Evolutionary conservation across 2,113 vertebrate genomes (phyloP).

Genomic region (Columba livia): DNA sequence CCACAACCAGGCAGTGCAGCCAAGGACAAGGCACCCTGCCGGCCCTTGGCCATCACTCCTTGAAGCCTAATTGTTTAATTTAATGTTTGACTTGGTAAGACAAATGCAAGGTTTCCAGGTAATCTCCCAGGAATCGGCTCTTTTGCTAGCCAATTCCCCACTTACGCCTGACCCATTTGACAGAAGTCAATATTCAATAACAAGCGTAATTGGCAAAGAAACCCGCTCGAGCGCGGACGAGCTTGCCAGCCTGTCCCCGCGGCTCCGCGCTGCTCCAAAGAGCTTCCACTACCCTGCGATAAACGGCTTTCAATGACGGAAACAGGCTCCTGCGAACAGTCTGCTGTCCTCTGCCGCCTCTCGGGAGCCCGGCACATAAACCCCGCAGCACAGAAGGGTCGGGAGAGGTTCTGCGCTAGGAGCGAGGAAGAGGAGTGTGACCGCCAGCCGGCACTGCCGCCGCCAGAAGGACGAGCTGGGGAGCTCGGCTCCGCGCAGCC

Average conservation of each 20-base stretch:
- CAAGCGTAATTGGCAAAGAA: constrained; percentile 32
- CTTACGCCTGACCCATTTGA: neutral
- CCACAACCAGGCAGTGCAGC: neutral
- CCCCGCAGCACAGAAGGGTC: neutral
- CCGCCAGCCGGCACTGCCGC: neutral
- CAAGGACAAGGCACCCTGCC: neutral
- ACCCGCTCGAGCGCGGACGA: neutral
- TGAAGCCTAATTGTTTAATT: constrained; percentile 2
- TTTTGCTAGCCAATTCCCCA: neutral
- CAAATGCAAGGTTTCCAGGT: constrained; percentile 27
- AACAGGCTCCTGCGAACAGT: neutral
- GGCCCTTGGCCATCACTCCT: neutral
- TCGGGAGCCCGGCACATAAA: neutral
- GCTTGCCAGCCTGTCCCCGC: neutral
- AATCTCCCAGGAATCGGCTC: neutral
- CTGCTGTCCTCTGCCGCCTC: neutral
- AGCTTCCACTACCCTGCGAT: neutral
- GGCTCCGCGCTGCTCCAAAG: neutral
- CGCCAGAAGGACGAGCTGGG: neutral
- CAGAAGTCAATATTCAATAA: constrained; percentile 24
- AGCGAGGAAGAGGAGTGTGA: rapidly evolving
- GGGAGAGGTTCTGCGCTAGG: neutral
- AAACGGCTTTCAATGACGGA: neutral
- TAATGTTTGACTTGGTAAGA: neutral
- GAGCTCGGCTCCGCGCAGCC: neutral